These are phyloP conservation scores for Patella caerulea DNA, from an alignment of 2,888 invertebrate genomes.

Conservation along the genomic window DNA sequence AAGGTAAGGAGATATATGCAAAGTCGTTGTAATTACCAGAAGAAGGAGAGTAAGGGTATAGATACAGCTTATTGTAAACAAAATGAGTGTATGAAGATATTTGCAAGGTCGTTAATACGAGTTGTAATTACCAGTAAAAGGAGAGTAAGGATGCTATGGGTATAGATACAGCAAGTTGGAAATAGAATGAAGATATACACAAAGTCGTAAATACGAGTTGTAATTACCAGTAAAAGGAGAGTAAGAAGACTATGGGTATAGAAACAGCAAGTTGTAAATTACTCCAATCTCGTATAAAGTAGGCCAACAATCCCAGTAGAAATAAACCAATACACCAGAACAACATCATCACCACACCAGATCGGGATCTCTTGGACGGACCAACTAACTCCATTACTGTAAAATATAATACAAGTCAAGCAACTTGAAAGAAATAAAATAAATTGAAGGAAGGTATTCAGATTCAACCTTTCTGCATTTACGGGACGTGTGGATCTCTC, in stretches of 20 bases:
- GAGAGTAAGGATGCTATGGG: conserved; percentile 43
- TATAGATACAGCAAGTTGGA: conserved; percentile 50
- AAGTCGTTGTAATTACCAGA: too few relatives aligned
- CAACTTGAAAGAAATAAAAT: too few relatives aligned
- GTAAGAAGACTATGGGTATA: not conserved
- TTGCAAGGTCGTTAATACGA: too few relatives aligned
- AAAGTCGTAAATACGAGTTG: too few relatives aligned
- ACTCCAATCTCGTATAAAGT: conserved; percentile 6
- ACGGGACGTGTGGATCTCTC: too few relatives aligned
- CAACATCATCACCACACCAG: not conserved
- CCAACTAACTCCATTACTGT: not conserved
- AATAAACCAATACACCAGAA: not conserved
- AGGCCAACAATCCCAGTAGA: not conserved
- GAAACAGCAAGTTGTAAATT: not conserved
- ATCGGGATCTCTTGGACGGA: not conserved
- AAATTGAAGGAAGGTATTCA: too few relatives aligned
- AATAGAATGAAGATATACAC: conserved; percentile 11
- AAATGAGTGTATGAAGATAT: too few relatives aligned
- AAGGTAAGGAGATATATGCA: too few relatives aligned
- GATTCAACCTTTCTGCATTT: too few relatives aligned
- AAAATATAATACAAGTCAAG: not conserved
- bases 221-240: not conserved
- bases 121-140: too few relatives aligned
- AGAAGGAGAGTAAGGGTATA: too few relatives aligned
- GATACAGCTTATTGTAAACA: too few relatives aligned